Base-by-base conservation (phyloP, 2,797 vertebrate species). In the Takifugu rubripes region DNA sequence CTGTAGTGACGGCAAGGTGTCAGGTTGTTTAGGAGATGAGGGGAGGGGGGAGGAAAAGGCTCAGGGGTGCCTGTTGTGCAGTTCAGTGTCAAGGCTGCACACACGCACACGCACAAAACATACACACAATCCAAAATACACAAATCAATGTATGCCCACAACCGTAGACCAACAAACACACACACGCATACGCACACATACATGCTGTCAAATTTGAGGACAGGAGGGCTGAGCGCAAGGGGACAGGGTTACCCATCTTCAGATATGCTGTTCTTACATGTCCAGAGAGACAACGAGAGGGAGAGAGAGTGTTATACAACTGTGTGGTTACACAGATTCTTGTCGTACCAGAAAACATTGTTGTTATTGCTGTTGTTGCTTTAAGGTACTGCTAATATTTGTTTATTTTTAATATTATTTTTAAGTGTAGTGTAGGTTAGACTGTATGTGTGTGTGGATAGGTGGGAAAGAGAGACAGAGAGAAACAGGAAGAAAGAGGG, bases 181-280 rank as follows among this genome's bases (percentile, higher is more conserved):
- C 61, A 66, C 33, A 52, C 31, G 61, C 54, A 66, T 54, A 61
- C 56, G 63, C 60, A 46, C 56, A 29, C 72, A 83, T 66, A 78
- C 82, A 83, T 84, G 78, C 88, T 88, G 88, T 90, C 88, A 90
- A 87, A 88, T 82, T 85, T 79, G 84, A 82, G 83, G 83, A 86
- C 80, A 78, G 84, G 81, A 79, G 50, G 82, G 84, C 74, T 76
- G 79, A 86, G 78, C 49, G 17, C 78, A 76, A 57, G 82, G 84
- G 83, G 79, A 84, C 83, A 69, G 86, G 88, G 88, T 90, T 86
- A 84, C 69, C 82, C 85, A 72, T 89, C 83, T 88, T 86, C 72
- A 83, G 84, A 89, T 59, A 73, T 82, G 84, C 74, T 87, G 83
- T 83, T 90, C 61, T 65, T 77, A 88, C 87, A 89, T 79, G 84